Evolutionary conservation across 1,140 invertebrate species (phyloP), one percentile per base, ranked within the genome.

Genomic region (Drosophila rufa): DNA sequence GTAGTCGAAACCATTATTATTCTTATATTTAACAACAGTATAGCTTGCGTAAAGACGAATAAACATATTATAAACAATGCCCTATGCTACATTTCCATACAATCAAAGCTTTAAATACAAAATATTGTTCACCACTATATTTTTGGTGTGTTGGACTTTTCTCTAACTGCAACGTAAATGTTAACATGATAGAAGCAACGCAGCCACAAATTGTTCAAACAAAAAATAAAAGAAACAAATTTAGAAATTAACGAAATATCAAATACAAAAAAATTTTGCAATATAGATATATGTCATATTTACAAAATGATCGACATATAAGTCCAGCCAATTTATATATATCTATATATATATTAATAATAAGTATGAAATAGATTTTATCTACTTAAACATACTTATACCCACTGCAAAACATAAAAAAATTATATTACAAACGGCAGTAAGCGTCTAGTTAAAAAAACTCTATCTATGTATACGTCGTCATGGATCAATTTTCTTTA

Each of bases 241-340:
- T 38, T 48, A n/a, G 4, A 30, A 73, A 40, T 11, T 38, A 11
- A 51, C 30, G 38, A 60, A 46, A 42, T 30, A 11, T 36, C 33
- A 55, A 67, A 56, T n/a, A 12, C n/a, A 33, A 65, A 79, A 75
- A 86, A 62, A 80, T 85, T 82, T 86, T 76, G 65, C 43, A 47
- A 62, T 64, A 78, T 45, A 42, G 46, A 62, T 58, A 53, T 45
- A 51, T 25, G 50, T 77, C 43, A 77, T 58, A 69, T 62, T 57
- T 70, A 69, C 75, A 79, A 56, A 19, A 53, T 51, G 42, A 78
- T 61, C 45, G 25, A 61, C 19, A 53, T 56, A 46, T 74, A 68
- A 71, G 45, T 60, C 58, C 48, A 58, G 48, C 45, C 60, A 62
- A 58, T 78, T 59, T 66, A 67, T 47, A 64, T 5, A 75, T 42